phyloP scores from a whole-genome alignment of 1,140 invertebrate species.

The Branchinecta lynchi region DNA sequence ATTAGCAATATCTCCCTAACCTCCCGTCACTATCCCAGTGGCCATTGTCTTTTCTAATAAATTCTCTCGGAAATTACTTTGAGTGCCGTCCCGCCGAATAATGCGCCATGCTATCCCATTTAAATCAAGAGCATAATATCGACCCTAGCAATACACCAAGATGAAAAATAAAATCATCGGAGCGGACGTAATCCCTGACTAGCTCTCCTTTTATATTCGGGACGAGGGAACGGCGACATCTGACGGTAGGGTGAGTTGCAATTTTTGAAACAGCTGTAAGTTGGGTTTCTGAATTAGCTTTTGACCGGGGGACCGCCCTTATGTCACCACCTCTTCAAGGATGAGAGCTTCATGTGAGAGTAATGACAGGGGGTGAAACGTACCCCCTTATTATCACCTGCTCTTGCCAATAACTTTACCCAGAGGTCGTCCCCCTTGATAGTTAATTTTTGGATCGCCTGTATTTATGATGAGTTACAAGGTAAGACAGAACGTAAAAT shows the following conservation, averaged over 20 bases:
- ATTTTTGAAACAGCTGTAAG: conserved; percentile 4
- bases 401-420: too few species aligned
- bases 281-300: conserved; percentile 10
- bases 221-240: conserved; percentile 5
- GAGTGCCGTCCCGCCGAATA: too few species aligned
- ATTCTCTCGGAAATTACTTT: too few species aligned
- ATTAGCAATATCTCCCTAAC: too few species aligned
- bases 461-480: too few species aligned
- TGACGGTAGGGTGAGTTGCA: conserved; percentile 5
- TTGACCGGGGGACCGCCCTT: neutral
- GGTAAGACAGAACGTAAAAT: too few species aligned
- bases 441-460: too few species aligned
- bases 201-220: neutral
- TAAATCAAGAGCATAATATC: conserved; percentile 11
- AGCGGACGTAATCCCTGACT: neutral
- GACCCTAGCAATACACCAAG: conserved; percentile 9
- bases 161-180: conserved; percentile 11
- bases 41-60: too few species aligned
- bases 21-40: too few species aligned
- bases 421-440: too few species aligned
- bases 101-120: neutral
- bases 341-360: neutral
- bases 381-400: too few species aligned
- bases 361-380: neutral
- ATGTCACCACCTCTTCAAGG: neutral